phyloP scores from a whole-genome alignment of 2,888 invertebrate genomes.

The Calameuta pallipes region DNA sequence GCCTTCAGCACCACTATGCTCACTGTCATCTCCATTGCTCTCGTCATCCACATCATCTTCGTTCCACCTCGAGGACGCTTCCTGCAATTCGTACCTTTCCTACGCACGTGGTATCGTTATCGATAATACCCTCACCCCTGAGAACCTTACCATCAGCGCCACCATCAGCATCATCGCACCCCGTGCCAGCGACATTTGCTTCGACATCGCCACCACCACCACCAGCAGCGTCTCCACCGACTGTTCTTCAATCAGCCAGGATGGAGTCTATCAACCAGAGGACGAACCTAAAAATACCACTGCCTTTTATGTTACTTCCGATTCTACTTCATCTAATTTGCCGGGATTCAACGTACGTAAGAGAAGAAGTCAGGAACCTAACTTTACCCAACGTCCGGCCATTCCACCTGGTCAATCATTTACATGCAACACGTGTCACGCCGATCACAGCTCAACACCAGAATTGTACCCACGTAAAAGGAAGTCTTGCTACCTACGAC shows the following conservation, averaged over 20 bases:
- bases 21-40: slow-evolving; percentile 11
- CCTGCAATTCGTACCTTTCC: background rate
- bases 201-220: background rate
- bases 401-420: slow-evolving; percentile 3
- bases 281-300: slow-evolving; percentile 42
- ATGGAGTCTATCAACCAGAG: slow-evolving; percentile 63
- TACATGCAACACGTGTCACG: slow-evolving; percentile 9
- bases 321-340: slow-evolving; percentile 14
- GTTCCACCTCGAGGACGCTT: background rate
- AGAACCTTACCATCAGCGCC: slow-evolving; percentile 5
- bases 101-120: background rate
- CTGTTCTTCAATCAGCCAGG: background rate
- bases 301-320: slow-evolving; percentile 36
- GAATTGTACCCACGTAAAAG: background rate
- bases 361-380: background rate
- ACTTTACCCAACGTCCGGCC: background rate
- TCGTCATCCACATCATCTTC: slow-evolving; percentile 10
- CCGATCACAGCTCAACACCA: background rate
- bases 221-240: slow-evolving; percentile 49
- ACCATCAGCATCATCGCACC: slow-evolving; percentile 50
- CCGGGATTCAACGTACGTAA: background rate
- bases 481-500: background rate
- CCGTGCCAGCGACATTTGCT: slow-evolving; percentile 3
- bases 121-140: slow-evolving; percentile 6
- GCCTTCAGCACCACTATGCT: slow-evolving; percentile 10